Percentiles rank a stretch among this genome's conserved stretches.
Conservation (phyloP, 2,797 vertebrate species). For the Moxostoma hubbsi region DNA sequence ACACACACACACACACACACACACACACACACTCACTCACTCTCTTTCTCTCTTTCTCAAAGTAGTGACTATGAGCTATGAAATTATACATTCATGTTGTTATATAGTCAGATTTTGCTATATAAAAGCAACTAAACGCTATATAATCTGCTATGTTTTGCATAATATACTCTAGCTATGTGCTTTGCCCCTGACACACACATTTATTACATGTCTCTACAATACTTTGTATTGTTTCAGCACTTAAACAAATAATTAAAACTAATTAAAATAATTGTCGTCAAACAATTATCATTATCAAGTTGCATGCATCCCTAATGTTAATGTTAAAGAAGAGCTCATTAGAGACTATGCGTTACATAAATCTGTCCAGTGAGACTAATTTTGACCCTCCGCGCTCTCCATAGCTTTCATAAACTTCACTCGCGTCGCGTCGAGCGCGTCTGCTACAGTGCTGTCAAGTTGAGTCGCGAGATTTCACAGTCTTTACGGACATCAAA, state of each 20-base stretch:
- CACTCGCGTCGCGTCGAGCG: not conserved
- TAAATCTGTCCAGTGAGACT: not conserved
- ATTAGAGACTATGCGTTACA: constrained; percentile 9
- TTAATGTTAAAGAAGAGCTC: too few relatives aligned
- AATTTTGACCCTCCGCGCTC: constrained; percentile 31
- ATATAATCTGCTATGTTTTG: not conserved
- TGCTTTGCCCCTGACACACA: not conserved
- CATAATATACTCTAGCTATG: not conserved
- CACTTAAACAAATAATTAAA: not conserved
- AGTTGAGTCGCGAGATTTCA: not conserved
- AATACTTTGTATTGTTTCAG: too few relatives aligned
- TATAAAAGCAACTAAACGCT: not conserved
- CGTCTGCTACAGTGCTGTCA: constrained; percentile 18
- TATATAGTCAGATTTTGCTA: too few relatives aligned
- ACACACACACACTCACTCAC: too few relatives aligned
- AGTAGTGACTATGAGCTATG: too few relatives aligned
- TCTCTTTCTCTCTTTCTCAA: too few relatives aligned
- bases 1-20: too few relatives aligned
- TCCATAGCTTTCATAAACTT: constrained; percentile 40
- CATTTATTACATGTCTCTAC: not conserved
- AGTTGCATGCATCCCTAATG: too few relatives aligned
- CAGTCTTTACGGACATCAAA: not conserved
- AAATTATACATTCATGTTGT: too few relatives aligned
- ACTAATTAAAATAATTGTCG: too few relatives aligned
- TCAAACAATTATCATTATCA: too few relatives aligned